Evolutionary conservation across 2,888 invertebrate genomes (phyloP).

Genomic region (Nomada flava): DNA sequence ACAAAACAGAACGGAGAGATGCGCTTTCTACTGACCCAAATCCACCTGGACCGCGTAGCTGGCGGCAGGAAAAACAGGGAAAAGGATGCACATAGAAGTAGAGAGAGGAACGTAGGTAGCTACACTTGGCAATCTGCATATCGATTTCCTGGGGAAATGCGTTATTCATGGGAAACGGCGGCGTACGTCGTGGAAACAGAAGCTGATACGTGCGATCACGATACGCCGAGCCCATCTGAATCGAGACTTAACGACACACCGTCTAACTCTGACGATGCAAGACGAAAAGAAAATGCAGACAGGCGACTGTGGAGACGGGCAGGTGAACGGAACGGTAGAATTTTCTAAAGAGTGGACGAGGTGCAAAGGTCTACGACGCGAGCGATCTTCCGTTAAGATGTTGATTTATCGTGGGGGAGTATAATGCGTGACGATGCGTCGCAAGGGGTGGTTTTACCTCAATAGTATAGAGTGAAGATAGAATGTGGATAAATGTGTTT

Average conservation of each 20-base stretch:
- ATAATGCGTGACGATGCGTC: no score
- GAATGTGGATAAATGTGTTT: no score
- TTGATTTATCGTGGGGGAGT: constrained; percentile 11
- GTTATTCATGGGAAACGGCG: constrained; percentile 75
- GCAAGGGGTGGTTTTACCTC: no score
- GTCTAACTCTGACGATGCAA: constrained; percentile 50
- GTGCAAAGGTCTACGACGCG: background rate
- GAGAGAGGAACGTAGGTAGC: constrained; percentile 35
- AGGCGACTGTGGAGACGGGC: constrained; percentile 15
- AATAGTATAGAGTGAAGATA: no score
- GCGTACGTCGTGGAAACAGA: constrained; percentile 73
- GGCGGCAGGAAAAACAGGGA: constrained; percentile 13
- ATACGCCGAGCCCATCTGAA: constrained; percentile 70
- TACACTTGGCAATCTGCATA: constrained; percentile 73
- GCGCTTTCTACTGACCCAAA: constrained; percentile 67
- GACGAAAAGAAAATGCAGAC: constrained; percentile 38
- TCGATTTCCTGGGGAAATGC: constrained; percentile 74
- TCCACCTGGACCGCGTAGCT: constrained; percentile 42
- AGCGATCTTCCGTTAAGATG: constrained; percentile 1
- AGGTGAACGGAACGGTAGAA: constrained; percentile 11
- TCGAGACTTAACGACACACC: constrained; percentile 62
- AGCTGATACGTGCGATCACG: constrained; percentile 72
- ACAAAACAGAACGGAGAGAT: constrained; percentile 11
- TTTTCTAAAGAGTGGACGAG: background rate
- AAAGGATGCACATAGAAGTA: constrained; percentile 20